A percentile compares a stretch with the other conserved stretches of the same genome.
Evolutionary conservation across 2,797 vertebrate genomes (phyloP).

Genomic region (Mormyrus hasselquistii): DNA sequence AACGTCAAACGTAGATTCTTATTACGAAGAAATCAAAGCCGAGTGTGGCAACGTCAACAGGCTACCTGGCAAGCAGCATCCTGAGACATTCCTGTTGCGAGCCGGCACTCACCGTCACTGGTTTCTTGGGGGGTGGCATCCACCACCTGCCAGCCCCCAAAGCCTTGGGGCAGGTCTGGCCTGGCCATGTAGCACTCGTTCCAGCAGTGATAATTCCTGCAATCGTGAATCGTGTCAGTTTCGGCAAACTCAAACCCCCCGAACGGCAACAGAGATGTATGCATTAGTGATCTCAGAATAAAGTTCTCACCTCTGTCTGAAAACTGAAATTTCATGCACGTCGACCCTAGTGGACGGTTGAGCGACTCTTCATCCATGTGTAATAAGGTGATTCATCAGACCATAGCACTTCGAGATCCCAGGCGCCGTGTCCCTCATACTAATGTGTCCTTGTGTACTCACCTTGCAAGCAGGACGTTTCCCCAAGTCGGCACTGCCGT

Average conservation of each 20-base stretch:
- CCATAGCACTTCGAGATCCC: background rate
- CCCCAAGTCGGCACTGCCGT: background rate
- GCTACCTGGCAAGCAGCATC: background rate
- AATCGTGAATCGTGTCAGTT: background rate
- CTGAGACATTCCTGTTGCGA: background rate
- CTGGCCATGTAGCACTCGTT: constrained; percentile 92
- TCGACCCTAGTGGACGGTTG: background rate
- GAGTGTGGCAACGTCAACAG: background rate
- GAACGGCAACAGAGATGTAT: background rate
- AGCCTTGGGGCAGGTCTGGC: constrained; percentile 85
- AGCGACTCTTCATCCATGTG: background rate
- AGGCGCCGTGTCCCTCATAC: background rate
- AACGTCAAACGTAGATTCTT: background rate
- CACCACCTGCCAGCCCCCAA: constrained; percentile 92
- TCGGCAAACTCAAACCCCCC: background rate
- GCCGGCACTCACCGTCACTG: constrained; percentile 72
- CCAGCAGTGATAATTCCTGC: constrained; percentile 98
- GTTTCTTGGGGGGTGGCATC: constrained; percentile 95
- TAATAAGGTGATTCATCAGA: background rate
- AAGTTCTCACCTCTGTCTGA: background rate
- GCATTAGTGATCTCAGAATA: background rate
- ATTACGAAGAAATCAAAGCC: background rate
- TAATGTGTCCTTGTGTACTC: background rate
- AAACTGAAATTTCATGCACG: background rate
- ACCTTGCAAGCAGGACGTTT: background rate